Percentiles rank a stretch among this genome's conserved stretches.
Evolutionary conservation across 2,888 invertebrate genomes (phyloP).

Genomic region (Busseola fusca): DNA sequence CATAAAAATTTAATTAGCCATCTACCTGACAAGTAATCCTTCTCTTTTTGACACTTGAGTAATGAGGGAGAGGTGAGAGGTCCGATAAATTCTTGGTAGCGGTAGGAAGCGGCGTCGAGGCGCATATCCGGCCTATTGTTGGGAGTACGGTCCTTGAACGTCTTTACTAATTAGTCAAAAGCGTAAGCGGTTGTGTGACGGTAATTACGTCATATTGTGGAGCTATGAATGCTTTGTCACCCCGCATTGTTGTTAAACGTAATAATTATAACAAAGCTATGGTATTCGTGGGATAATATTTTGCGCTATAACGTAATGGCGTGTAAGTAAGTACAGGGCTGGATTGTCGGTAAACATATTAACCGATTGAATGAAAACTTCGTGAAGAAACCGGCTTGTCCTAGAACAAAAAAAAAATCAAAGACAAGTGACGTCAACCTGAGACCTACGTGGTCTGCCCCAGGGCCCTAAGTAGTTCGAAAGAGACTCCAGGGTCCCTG

Average conservation of each 20-base stretch:
- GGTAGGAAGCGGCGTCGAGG: slow-evolving; percentile 81
- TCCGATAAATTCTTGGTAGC: slow-evolving; percentile 66
- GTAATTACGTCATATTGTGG: slow-evolving; percentile 62
- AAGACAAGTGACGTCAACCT: not conserved
- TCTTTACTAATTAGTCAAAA: slow-evolving; percentile 75
- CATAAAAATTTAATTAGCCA: slow-evolving; percentile 84
- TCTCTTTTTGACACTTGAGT: slow-evolving; percentile 61
- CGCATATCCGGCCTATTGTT: slow-evolving; percentile 80
- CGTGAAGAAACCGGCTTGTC: not conserved
- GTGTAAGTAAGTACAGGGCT: not conserved
- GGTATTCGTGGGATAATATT: slow-evolving; percentile 35
- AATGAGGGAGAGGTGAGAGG: slow-evolving; percentile 64
- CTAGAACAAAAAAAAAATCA: not conserved
- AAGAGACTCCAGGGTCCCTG: no score
- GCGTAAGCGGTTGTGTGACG: slow-evolving; percentile 74
- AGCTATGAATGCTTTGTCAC: slow-evolving; percentile 57
- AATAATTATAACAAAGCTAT: slow-evolving; percentile 41
- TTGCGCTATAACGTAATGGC: slow-evolving; percentile 6
- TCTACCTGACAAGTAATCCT: slow-evolving; percentile 71
- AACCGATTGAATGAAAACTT: not conserved
- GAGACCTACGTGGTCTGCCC: no score
- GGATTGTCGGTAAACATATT: not conserved
- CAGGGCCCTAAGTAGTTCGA: no score
- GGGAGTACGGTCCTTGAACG: slow-evolving; percentile 73
- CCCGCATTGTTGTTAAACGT: slow-evolving; percentile 54